Base-by-base conservation (phyloP, 2,113 vertebrate genomes). In the Rhynchomys soricoides region DNA sequence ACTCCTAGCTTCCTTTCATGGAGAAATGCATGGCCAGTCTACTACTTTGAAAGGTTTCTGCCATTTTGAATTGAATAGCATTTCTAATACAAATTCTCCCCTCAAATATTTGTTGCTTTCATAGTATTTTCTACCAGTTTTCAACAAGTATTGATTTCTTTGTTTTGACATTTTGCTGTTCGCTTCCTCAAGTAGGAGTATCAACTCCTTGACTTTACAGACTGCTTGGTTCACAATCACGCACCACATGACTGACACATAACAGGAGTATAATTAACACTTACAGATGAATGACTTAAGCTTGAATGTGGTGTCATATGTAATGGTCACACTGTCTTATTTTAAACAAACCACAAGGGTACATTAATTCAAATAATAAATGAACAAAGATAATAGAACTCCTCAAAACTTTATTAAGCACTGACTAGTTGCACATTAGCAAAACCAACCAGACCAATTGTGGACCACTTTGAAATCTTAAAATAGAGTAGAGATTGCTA, bases 401-500 rank as follows among this genome's bases (percentile, higher is more conserved):
- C 48, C 55, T 64, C 29, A 87, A 50, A 97, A 59, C 19, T 93
- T 31, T 89, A 86, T 10, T 93, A 40, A 81, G 26, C 7, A 94
- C 15, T 19, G 50, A 81, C 17, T 77, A 78, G 5, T 66, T 66
- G 9, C 12, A 52, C 4, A 70, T 87, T n/a, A 86, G 50, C 40
- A 90, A 96, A 96, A 86, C 66, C 89, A 94, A 89, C 4, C 81
- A 90, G 89, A 92, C 10, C 89, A 37, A 82, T 68, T n/a, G 15
- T 95, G 45, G 71, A 78, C 2, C 62, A 92, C 45, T 88, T 37
- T 96, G 62, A 68, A 91, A 11, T 7, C 83, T 95, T 64, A 48
- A 87, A 37, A 87, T 94, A 3, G 66, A 97, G 62, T 50, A 82
- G 9, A 73, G 21, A 59, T 4, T 64, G 77, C 19, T 77, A 43